A percentile compares a stretch with the other conserved stretches of the same genome.
These are phyloP conservation scores for Heliocidaris erythrogramma DNA, from an alignment of 35 echinoderm and acorn worm species.

Conservation along the genomic window DNA sequence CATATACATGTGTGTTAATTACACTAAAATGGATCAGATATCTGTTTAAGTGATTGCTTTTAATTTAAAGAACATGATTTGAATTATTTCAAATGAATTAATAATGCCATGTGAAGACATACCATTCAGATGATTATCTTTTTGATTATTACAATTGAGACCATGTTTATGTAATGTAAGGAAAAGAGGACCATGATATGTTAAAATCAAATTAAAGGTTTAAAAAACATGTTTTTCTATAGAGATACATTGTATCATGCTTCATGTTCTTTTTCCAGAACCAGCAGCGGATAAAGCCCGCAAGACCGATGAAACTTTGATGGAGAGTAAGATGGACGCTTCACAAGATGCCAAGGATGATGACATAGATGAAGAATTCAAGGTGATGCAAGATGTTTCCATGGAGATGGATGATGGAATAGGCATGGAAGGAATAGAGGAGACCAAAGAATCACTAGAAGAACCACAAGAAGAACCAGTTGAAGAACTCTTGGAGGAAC, in stretches of 20 bases:
- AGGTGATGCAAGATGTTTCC: neutral
- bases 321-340: neutral
- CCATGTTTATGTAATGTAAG: no score
- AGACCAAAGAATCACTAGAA: neutral
- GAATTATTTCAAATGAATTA: no score
- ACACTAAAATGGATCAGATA: no score
- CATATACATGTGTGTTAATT: no score
- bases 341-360: neutral
- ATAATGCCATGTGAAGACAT: no score
- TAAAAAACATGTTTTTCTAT: no score
- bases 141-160: no score
- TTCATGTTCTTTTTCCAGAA: neutral
- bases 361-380: neutral
- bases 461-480: constrained; percentile 19
- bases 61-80: no score
- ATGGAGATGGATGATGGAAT: neutral
- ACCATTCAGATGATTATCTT: no score
- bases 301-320: neutral
- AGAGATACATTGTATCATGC: neutral
- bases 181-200: no score
- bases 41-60: no score
- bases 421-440: neutral
- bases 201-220: no score
- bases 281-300: neutral
- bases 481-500: neutral